Conservation (phyloP, 2,113 vertebrate genomes). For the Oryctolagus cuniculus region mOryCun1.1 NC_091436.1:150551001-150551500, state of each 20-base stretch:
- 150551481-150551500: neutral
- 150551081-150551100: neutral
- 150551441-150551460: neutral
- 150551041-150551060: neutral
- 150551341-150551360: neutral
- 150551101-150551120: neutral
- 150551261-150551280: neutral
- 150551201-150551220: neutral
- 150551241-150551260: neutral
- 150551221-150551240: neutral
- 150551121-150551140: fast-evolving
- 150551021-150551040: neutral
- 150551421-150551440: neutral
- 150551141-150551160: neutral
- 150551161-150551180: neutral
- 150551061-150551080: neutral
- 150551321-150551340: neutral
- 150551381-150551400: neutral
- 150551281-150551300: neutral
- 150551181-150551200: neutral
- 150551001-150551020: neutral
- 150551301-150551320: neutral
- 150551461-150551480: neutral
- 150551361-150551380: neutral
- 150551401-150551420: neutral